Base-by-base conservation (phyloP, 2,888 invertebrate genomes). In the Spatulosminthurus flaviceps region DNA sequence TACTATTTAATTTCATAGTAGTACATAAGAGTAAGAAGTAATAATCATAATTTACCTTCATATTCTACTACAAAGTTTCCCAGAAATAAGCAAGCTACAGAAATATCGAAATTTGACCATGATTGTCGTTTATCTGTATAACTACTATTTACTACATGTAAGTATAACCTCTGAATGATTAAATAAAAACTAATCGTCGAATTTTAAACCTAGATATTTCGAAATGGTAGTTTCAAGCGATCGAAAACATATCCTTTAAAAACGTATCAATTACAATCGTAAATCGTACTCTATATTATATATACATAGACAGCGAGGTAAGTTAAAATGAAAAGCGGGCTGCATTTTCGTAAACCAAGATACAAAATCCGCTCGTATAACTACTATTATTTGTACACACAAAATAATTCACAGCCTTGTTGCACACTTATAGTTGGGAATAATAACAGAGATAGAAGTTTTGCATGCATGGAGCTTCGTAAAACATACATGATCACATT, bases 71-170 rank as follows among this genome's bases (percentile, higher is more conserved):
- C 34, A 34, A 34, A 34, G 34, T 34, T 7, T 34, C 16, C 2
- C 51, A n/a, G 51, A 51, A 51, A 41, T 41, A 2, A 13, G 5
- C n/a, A 51, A 34, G 34, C 34, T 34, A 51, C 5, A 51, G 5
- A 51, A 51, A 9, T n/a, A 51, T 51, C n/a, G n/a, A 51, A 51
- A 51, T 51, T 51, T 51, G 51, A 51, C 51, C 51, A 51, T 51
- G n/a, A 51, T 19, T 51, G 51, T n/a, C 51, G 51, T 51, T 51
- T 51, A 51, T 51, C 51, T 51, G 51, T n/a, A 51, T 51, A 51
- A 51, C 4, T 51, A 51, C 51, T 51, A 51, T 19, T 51, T 11
- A 51, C 41, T 41, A n/a, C 16, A 51, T 19, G 51, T 51, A 51
- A 51, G 51, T 51, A 41, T 41, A 51, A 51, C 9, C 51, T 51